A percentile compares a stretch with the other conserved stretches of the same genome.
Conservation (phyloP, 2,888 invertebrate species). For the Phania funesta region DNA sequence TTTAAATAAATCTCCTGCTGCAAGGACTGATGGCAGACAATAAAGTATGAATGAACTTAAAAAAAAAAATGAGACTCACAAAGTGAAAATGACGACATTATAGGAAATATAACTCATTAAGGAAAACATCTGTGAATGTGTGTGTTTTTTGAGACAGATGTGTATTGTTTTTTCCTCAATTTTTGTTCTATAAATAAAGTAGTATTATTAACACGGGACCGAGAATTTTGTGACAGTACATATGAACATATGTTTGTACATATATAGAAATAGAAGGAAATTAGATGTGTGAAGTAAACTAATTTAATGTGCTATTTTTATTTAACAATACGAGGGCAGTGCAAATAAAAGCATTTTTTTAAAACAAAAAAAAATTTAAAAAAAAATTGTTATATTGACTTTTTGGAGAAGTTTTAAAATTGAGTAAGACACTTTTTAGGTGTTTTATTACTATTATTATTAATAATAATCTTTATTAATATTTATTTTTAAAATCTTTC, state of each 20-base stretch:
- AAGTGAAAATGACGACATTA: background rate
- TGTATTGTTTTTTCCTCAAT: background rate
- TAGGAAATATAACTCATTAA: slow-evolving; percentile 5
- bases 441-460: background rate
- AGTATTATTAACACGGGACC: slow-evolving; percentile 18
- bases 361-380: background rate
- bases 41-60: slow-evolving; percentile 31
- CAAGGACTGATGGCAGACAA: slow-evolving; percentile 29
- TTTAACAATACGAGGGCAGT: background rate
- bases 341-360: background rate
- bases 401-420: background rate
- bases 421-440: background rate
- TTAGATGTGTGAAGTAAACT: background rate
- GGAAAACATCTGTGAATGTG: slow-evolving; percentile 27
- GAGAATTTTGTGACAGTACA: background rate
- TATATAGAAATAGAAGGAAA: slow-evolving; percentile 17
- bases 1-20: background rate
- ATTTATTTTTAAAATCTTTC: background rate
- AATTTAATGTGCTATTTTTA: background rate
- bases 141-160: background rate
- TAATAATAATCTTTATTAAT: background rate
- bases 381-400: too few species aligned
- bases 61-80: background rate
- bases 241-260: background rate
- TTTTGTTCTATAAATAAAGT: background rate